Conservation (phyloP, 1,140 invertebrate genomes). For the Pteromalus puparum region DNA sequence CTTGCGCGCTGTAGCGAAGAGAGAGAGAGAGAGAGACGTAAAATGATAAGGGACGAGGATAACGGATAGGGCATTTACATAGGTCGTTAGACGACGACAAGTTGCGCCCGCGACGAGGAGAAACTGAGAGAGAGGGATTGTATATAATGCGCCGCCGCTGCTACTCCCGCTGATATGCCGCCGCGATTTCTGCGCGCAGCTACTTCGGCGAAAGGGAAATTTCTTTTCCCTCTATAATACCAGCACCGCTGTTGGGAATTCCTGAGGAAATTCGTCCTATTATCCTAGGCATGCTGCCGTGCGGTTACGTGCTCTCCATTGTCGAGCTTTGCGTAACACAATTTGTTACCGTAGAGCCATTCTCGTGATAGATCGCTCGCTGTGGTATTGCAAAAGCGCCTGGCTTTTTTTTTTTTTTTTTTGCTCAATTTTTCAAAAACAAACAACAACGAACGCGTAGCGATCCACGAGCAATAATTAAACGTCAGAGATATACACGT, state of each 20-base stretch:
- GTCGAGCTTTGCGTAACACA: not conserved
- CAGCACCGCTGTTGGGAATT: not conserved
- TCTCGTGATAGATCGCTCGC: not conserved
- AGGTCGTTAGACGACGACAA: slow-evolving; percentile 61
- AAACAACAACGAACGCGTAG: not conserved
- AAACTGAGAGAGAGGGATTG: not conserved
- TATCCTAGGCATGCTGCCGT: not conserved
- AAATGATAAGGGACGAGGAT: slow-evolving; percentile 68
- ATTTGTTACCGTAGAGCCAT: not conserved
- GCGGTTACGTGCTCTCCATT: not conserved
- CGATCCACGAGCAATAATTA: not conserved
- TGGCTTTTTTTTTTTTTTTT: not conserved
- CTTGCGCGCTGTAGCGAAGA: too few relatives aligned
- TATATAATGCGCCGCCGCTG: not conserved
- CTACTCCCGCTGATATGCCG: not conserved
- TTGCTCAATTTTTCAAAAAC: slow-evolving; percentile 9
- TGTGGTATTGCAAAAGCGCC: not conserved
- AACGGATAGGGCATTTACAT: slow-evolving; percentile 67
- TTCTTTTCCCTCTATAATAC: not conserved
- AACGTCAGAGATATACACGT: not conserved
- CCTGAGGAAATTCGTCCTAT: not conserved
- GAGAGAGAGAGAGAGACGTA: slow-evolving; percentile 2
- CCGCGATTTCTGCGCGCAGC: not conserved
- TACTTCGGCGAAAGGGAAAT: not conserved
- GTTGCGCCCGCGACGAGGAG: not conserved